Evolutionary conservation across 2,113 vertebrate species (phyloP), one percentile per base, ranked within the genome.

Genomic region (Pangasianodon hypophthalmus): DNA sequence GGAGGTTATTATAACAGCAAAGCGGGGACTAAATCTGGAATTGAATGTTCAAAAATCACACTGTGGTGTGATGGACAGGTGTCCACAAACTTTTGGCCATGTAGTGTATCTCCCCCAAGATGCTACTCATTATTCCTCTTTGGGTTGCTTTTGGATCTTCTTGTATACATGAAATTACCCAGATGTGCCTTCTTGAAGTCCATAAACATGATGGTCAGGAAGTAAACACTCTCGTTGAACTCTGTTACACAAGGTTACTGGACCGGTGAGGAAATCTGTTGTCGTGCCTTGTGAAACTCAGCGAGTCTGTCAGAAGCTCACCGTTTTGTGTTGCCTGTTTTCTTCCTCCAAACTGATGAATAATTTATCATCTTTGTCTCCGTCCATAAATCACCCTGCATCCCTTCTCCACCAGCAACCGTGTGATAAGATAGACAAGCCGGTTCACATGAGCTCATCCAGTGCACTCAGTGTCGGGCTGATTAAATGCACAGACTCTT

Each of bases 311-410:
- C 62, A 46, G 60, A n/a, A 18, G 81, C 58, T 80, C 84, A 9
- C 37, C 37, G 16, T 84, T 86, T 87, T 41, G 44, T 85, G 46
- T 80, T 77, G 69, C 21, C 82, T 75, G 75, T 69, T 54, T 79
- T 90, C 41, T 75, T 84, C 60, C 60, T 82, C 60, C 60, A 85
- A 92, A 88, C 89, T 89, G 56, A 94, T 95, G 94, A 96, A 96
- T 96, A 94, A 96, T 96, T 83, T 41, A 83, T 96, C 92, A 95
- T 95, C 89, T 90, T 89, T 93, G 94, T 95, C 94, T 92, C 91
- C 88, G 91, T 90, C 94, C 94, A 95, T 96, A 95, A 95, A 95
- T 96, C 94, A 95, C 90, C 91, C 93, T 91, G 94, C 91, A 69
- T 91, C 88, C 91, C 89, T 88, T 93, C 84, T 94, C 94, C 95